Conservation (phyloP, 2,113 vertebrate species). For the Cepphus grylle region DNA sequence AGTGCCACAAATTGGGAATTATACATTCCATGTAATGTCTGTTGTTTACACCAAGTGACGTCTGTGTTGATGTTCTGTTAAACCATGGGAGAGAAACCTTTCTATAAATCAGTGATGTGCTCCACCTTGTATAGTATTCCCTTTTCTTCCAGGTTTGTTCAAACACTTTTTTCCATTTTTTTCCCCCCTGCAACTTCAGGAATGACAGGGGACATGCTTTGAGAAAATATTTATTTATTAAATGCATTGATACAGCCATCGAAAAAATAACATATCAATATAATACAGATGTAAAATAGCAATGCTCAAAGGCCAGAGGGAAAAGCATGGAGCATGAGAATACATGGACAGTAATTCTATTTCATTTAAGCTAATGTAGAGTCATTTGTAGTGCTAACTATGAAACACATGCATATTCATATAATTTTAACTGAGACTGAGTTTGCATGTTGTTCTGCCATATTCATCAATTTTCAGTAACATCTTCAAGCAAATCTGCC, state of each 20-base stretch:
- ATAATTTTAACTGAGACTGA: background rate
- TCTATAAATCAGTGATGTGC: background rate
- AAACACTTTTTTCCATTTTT: rapidly evolving
- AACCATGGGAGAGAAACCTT: background rate
- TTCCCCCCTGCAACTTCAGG: background rate
- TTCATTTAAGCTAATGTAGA: background rate
- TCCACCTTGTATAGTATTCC: background rate
- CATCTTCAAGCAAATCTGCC: background rate
- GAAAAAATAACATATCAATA: background rate
- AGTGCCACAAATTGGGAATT: background rate
- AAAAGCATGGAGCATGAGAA: background rate
- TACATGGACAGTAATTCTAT: background rate
- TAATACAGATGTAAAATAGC: background rate
- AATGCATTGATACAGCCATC: background rate
- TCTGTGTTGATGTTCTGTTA: background rate
- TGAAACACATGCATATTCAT: background rate
- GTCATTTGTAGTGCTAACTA: background rate
- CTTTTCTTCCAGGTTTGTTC: background rate
- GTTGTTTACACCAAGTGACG: background rate
- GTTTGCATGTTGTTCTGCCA: background rate
- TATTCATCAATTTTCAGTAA: background rate
- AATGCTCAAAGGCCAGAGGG: background rate
- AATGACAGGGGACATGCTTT: background rate
- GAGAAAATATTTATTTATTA: background rate
- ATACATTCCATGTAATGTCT: background rate